Percentiles rank a stretch among this genome's conserved stretches.
Conservation (phyloP, 2,797 vertebrate species). For the Sebastes trivittatus region DNA sequence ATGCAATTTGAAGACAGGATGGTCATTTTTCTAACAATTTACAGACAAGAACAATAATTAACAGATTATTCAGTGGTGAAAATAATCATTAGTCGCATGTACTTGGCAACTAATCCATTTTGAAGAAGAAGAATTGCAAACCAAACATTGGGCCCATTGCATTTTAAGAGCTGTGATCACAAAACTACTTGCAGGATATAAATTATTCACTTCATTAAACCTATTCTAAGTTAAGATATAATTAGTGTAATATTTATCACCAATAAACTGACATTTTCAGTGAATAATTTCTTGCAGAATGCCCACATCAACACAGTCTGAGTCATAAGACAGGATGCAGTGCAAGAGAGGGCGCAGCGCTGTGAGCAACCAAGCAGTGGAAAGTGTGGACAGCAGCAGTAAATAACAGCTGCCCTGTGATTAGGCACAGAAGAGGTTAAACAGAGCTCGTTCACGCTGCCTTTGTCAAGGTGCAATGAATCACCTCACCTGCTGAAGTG, state of each 20-base stretch:
- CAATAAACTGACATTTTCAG: neutral
- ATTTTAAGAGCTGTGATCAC: neutral
- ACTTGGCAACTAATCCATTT: neutral
- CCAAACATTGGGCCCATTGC: neutral
- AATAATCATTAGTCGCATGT: neutral
- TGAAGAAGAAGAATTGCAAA: neutral
- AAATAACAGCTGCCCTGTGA: constrained; percentile 67
- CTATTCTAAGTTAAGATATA: neutral
- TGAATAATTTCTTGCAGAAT: neutral
- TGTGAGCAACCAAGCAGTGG: constrained; percentile 14
- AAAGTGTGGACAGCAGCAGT: constrained; percentile 46
- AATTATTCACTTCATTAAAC: neutral
- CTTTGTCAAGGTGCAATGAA: constrained; percentile 66
- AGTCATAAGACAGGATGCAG: neutral
- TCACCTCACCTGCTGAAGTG: constrained; percentile 66
- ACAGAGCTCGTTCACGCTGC: constrained; percentile 53
- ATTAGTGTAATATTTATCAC: neutral
- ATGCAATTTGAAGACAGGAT: neutral
- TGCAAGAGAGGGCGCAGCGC: neutral
- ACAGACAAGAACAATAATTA: neutral
- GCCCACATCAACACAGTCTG: neutral
- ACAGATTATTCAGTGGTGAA: neutral
- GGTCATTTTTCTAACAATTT: neutral
- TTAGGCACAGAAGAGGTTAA: constrained; percentile 68
- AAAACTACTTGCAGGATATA: neutral